Base-by-base conservation (phyloP, 2,113 vertebrate genomes). In the Oenanthe melanoleuca region DNA sequence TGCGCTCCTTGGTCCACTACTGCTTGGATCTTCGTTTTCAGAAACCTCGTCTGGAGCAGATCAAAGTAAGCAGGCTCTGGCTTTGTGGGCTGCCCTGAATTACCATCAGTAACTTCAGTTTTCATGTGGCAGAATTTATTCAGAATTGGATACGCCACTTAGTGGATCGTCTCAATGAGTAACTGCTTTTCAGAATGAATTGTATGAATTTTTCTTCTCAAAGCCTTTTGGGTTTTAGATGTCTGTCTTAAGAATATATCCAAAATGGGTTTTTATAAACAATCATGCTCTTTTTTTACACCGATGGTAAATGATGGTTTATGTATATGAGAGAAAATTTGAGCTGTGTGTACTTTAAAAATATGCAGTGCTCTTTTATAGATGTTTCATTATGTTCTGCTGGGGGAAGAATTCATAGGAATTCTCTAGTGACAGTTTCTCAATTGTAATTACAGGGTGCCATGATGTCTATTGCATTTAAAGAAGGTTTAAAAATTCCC, bases 381-480 rank as follows among this genome's bases (percentile, higher is more conserved):
- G 19, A 29, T 24, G 5, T 38, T 23, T 53, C 37, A n/a, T 0
- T 16, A 24, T 88, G 34, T 75, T 85, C 44, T 86, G 14, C 55
- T 77, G 42, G 34, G 38, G 44, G 18, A 84, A 44, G 45, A 75
- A 88, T 37, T 72, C 5, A 12, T 12, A 50, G 38, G 38, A 77
- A 61, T 78, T 66, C n/a, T 71, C 16, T 71, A 24, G 23, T 78
- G 72, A 74, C n/a, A 21, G 0, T 55, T 80, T n/a, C 38, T 91
- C 44, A n/a, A 56, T 37, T 85, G 75, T 57, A 38, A 5, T 94
- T 86, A 11, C 96, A 99, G 99, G 99, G 98, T 53, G 99, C 99
- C 45, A 99, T 99, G 99, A 99, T 99, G 98, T 99, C 99, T 84
- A 97, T 99, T 81, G 99, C 99, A 38, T 99, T 98, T 97, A 99